Evolutionary conservation across 2,888 invertebrate genomes (phyloP), one percentile per base, ranked within the genome.

Genomic region (Ptilodon capucinus): DNA sequence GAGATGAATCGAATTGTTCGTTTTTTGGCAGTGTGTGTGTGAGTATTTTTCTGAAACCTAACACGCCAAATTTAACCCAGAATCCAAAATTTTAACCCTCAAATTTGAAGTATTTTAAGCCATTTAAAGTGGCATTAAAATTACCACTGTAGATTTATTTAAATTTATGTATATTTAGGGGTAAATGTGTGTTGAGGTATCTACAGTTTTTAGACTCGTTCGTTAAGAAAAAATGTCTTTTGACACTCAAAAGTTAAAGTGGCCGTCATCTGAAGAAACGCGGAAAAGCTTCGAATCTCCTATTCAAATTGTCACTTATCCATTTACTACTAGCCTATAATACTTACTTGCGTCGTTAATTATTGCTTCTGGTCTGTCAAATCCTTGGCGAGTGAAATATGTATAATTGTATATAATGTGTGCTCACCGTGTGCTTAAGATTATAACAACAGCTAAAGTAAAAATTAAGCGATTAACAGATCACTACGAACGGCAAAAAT

Each of bases 291-390:
- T 67, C 56, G 53, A 54, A 60, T 56, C 59, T 53, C 65, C 68
- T 73, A 68, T 56, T 51, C 58, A 54, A 55, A 58, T 57, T 64
- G 64, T 70, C 63, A 54, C 63, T 65, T 66, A 73, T 68, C 68
- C 68, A 73, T 69, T 71, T 69, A 71, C 67, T 69, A 74, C 75
- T 64, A 74, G 76, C 75, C 76, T 83, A 83, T 67, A 73, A 68
- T 77, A 78, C 72, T 77, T 78, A 80, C 71, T 75, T 71, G 65
- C 74, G 76, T 72, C 73, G 71, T 78, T 81, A 79, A 79, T 84
- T 85, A 84, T 83, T 86, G 81, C 76, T 81, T 82, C 76, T 85
- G 86, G 86, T 86, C 86, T 84, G 79, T 85, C 78, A 81, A 81
- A 81, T 82, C 71, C 78, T 76, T 81, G 73, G 84, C 80, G 74